A percentile compares a stretch with the other conserved stretches of the same genome.
Evolutionary conservation across 35 echinoderm and acorn worm genomes (phyloP).

Genomic region (Ptychodera flava): DNA sequence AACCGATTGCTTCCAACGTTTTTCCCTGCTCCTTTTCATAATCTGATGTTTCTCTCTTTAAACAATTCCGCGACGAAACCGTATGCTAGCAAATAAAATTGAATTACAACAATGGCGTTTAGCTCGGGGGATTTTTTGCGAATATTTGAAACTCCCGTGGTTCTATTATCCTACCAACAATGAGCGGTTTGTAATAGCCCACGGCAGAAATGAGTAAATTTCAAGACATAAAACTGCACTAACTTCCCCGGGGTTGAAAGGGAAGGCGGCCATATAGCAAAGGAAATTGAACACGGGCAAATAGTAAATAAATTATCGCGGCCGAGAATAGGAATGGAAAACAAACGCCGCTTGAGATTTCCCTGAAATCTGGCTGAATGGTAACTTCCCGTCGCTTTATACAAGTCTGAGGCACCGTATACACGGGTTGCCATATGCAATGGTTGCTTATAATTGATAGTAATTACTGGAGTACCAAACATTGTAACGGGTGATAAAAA

Average conservation of each 20-base stretch:
- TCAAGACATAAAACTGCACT: background rate
- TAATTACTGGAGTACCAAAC: background rate
- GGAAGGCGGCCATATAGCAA: background rate
- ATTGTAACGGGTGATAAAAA: background rate
- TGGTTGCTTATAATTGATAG: background rate
- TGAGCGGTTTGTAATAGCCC: background rate
- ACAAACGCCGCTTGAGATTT: background rate
- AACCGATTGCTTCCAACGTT: background rate
- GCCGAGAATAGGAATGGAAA: background rate
- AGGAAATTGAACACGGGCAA: background rate
- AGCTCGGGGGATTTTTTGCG: background rate
- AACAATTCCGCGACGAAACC: background rate
- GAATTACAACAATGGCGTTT: background rate
- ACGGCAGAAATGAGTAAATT: background rate
- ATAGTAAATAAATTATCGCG: background rate
- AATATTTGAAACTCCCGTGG: background rate
- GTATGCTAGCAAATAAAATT: background rate
- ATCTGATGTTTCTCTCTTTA: background rate
- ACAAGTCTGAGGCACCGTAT: background rate
- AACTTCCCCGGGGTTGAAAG: background rate
- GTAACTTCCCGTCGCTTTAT: background rate
- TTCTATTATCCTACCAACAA: background rate
- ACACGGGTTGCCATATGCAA: background rate
- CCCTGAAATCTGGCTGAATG: background rate
- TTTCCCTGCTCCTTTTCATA: background rate